A percentile compares a stretch with the other conserved stretches of the same genome.
Evolutionary conservation across 2,888 invertebrate genomes (phyloP).

Genomic region (Ctenicera cuprea): DNA sequence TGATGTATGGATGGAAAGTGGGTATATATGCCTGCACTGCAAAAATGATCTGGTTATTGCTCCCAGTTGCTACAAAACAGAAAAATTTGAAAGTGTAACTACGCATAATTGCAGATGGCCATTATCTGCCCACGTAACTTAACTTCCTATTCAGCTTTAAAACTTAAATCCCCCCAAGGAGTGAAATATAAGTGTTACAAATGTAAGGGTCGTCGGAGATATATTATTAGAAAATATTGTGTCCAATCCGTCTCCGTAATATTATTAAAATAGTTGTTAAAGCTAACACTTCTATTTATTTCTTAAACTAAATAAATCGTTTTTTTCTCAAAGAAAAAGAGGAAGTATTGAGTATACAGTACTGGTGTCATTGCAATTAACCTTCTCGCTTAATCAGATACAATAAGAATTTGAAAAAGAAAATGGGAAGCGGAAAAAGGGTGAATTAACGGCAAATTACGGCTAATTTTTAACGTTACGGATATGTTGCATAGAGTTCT

Average conservation of each 20-base stretch:
- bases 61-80: constrained; percentile 29
- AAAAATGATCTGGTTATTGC: constrained; percentile 48
- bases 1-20: constrained; percentile 50
- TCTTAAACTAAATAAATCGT: too few relatives aligned
- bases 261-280: too few relatives aligned
- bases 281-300: too few relatives aligned
- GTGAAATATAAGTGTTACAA: too few relatives aligned
- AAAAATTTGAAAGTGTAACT: constrained; percentile 35
- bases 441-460: constrained; percentile 1
- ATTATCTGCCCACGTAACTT: not conserved
- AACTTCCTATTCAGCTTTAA: not conserved
- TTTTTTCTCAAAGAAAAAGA: too few relatives aligned
- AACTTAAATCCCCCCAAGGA: not conserved
- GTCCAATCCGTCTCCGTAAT: too few relatives aligned
- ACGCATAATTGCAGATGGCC: constrained; percentile 1
- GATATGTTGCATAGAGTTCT: constrained; percentile 4
- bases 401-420: too few relatives aligned
- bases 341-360: too few relatives aligned
- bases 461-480: constrained; percentile 3
- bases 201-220: too few relatives aligned
- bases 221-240: too few relatives aligned
- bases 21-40: constrained; percentile 41
- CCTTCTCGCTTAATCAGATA: not conserved
- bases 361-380: too few relatives aligned
- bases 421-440: not conserved